These are phyloP conservation scores for Drosophila kikkawai DNA, from an alignment of 1,140 invertebrate species.

Conservation along the genomic window DNA sequence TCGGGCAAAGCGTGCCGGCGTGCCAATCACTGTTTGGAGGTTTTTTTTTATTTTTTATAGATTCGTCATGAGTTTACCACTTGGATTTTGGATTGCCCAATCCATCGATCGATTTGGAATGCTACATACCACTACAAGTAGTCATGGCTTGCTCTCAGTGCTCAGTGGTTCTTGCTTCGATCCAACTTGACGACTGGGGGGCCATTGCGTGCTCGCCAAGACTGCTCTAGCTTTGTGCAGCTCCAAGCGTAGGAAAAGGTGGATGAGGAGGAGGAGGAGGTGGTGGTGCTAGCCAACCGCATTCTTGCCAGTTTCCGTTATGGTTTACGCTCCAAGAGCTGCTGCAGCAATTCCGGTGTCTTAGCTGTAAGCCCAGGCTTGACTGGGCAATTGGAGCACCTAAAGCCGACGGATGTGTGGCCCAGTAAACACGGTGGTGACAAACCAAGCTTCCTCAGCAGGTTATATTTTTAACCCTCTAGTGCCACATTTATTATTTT, in stretches of 20 bases:
- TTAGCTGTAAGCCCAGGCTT: slow-evolving; percentile 16
- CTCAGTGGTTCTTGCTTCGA: slow-evolving; percentile 21
- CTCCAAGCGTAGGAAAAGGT: not conserved
- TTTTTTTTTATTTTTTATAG: not conserved
- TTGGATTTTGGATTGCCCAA: slow-evolving; percentile 8
- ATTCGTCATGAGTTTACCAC: slow-evolving; percentile 10
- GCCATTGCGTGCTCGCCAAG: slow-evolving; percentile 4
- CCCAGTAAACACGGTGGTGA: slow-evolving; percentile 27
- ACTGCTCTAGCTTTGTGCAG: not conserved
- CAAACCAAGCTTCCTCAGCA: not conserved
- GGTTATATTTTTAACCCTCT: not conserved
- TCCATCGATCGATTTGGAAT: slow-evolving; percentile 6
- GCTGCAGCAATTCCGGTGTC: slow-evolving; percentile 21
- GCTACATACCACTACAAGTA: slow-evolving; percentile 66
- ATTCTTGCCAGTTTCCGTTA: slow-evolving; percentile 31
- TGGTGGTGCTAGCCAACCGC: not conserved
- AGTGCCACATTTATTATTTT: too few species aligned
- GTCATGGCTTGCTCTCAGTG: slow-evolving; percentile 17
- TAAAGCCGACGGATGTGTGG: slow-evolving; percentile 31
- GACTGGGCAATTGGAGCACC: slow-evolving; percentile 58
- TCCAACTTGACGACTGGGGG: slow-evolving; percentile 35
- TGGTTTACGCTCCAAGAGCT: slow-evolving; percentile 45
- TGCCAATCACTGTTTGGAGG: slow-evolving; percentile 41
- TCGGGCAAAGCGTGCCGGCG: slow-evolving; percentile 61
- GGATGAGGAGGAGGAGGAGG: not conserved